Conservation (phyloP, 2,797 vertebrate genomes). For the Acrossocheilus fasciatus region DNA sequence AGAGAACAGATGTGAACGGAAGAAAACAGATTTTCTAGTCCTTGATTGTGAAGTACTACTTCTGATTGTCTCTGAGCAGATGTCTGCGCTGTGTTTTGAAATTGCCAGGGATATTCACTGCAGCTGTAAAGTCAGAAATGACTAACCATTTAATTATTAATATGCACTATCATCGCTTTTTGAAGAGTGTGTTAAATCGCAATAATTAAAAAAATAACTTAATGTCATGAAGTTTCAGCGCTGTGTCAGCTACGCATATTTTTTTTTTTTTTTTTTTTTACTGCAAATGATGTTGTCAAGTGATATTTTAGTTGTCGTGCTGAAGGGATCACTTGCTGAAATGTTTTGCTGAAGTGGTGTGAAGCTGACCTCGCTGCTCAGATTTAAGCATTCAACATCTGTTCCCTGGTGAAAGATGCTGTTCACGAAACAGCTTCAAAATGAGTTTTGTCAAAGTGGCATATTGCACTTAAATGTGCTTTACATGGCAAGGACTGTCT, state of each 20-base stretch:
- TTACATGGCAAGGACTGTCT: background rate
- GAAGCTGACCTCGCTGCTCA: conserved; percentile 17
- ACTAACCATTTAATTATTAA: conserved; percentile 25
- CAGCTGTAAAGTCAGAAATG: background rate
- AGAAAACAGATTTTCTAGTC: conserved; percentile 7
- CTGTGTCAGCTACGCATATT: background rate
- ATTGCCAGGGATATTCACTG: background rate
- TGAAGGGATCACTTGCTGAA: background rate
- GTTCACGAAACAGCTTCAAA: conserved; percentile 18
- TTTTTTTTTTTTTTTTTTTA: too few relatives aligned
- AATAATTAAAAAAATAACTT: background rate
- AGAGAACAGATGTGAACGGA: conserved; percentile 33
- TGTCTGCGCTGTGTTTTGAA: conserved; percentile 10
- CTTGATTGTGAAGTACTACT: conserved; percentile 15
- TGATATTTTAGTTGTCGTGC: conserved; percentile 19
- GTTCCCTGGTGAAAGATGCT: conserved; percentile 29
- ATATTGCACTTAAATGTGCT: conserved; percentile 29
- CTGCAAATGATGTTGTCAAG: background rate
- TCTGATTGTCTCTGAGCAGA: conserved; percentile 22
- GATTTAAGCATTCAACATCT: conserved; percentile 37
- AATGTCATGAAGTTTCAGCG: background rate
- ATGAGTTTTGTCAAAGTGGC: conserved; percentile 10
- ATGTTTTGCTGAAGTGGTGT: conserved; percentile 31
- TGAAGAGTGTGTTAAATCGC: background rate
- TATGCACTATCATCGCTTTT: conserved; percentile 17